These are phyloP conservation scores for Calypte anna DNA, from an alignment of 2,113 vertebrate genomes.

Conservation along the genomic window DNA sequence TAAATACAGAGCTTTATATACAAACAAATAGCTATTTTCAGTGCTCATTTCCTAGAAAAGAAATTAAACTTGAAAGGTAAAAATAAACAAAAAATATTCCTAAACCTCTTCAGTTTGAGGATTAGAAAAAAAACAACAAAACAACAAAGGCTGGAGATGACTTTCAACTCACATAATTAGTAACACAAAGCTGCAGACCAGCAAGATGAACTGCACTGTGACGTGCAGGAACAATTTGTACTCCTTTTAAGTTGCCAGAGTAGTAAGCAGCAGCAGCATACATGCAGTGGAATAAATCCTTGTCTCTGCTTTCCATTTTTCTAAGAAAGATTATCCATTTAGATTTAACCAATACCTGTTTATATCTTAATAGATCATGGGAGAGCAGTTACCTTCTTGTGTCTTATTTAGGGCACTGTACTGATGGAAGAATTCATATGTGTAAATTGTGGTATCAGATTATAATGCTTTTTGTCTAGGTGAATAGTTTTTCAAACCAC, in stretches of 20 bases:
- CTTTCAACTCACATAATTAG: neutral
- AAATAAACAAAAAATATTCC: constrained; percentile 25
- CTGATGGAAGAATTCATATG: neutral
- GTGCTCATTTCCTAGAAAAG: constrained; percentile 6
- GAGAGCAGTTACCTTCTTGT: neutral
- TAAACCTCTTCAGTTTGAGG: neutral
- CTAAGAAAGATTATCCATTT: neutral
- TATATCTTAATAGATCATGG: neutral
- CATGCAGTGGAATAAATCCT: neutral
- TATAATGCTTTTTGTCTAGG: neutral
- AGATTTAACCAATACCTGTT: neutral
- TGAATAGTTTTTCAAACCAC: neutral
- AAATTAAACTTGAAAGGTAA: neutral
- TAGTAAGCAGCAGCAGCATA: neutral
- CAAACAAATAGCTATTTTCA: constrained; percentile 39
- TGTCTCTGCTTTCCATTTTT: neutral
- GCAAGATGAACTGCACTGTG: neutral
- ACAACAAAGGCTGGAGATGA: neutral
- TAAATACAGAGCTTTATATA: constrained; percentile 9
- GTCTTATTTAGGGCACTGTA: neutral
- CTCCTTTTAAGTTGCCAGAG: neutral
- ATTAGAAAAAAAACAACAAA: neutral
- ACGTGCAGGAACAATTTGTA: neutral
- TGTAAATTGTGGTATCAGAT: neutral
- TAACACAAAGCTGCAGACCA: neutral